Conservation (phyloP, 2,888 invertebrate species). For the Scaptomyza reducta region DNA sequence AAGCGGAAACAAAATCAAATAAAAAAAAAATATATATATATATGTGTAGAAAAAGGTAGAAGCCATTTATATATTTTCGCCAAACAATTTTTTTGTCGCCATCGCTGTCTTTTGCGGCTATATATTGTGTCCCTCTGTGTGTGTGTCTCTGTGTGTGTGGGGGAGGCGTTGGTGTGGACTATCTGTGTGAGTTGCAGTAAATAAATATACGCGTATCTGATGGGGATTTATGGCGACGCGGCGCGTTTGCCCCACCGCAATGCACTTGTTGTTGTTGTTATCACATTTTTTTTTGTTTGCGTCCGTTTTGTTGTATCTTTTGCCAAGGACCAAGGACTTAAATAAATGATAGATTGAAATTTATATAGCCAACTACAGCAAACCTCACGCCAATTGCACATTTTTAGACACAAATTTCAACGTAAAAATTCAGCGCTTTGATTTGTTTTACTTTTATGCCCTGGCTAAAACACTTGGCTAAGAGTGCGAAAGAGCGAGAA, state of each 20-base stretch:
- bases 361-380: constrained; percentile 62
- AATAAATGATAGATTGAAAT: constrained; percentile 81
- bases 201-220: constrained; percentile 80
- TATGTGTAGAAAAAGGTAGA: constrained; percentile 47
- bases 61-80: constrained; percentile 75
- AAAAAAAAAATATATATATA: constrained; percentile 41
- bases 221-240: constrained; percentile 77
- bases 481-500: not conserved
- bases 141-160: constrained; percentile 18
- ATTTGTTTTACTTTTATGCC: constrained; percentile 48
- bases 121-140: not conserved
- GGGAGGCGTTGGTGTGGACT: constrained; percentile 29
- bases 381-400: constrained; percentile 40
- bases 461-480: constrained; percentile 4
- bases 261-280: constrained; percentile 53
- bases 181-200: constrained; percentile 71
- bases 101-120: constrained; percentile 53
- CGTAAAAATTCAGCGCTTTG: constrained; percentile 46
- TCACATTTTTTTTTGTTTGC: too few relatives aligned
- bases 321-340: constrained; percentile 70
- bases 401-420: constrained; percentile 63
- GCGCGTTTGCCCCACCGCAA: constrained; percentile 50
- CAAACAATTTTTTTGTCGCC: constrained; percentile 76
- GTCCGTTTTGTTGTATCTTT: constrained; percentile 34
- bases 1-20: constrained; percentile 53